These are phyloP conservation scores for Drosophila burlai DNA, from an alignment of 1,140 invertebrate species.

Conservation along the genomic window DNA sequence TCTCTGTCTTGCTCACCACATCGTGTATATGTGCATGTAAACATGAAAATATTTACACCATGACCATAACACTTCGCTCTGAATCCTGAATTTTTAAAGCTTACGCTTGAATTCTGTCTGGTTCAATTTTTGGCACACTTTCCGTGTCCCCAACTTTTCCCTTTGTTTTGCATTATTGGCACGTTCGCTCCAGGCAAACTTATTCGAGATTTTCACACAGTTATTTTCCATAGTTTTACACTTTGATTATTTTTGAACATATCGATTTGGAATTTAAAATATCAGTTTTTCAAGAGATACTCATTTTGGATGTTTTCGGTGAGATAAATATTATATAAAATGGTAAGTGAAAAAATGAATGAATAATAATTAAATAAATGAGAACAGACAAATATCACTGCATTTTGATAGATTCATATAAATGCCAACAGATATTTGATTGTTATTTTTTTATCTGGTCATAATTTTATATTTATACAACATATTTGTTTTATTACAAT, in stretches of 20 bases:
- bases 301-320: neutral
- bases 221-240: conserved; percentile 3
- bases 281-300: neutral
- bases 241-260: neutral
- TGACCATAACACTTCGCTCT: conserved; percentile 33
- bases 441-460: neutral
- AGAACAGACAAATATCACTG: neutral
- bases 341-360: too few species aligned
- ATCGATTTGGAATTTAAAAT: conserved; percentile 21
- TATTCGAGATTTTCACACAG: neutral
- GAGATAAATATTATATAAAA: too few species aligned
- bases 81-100: conserved; percentile 44
- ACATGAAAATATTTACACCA: conserved; percentile 66
- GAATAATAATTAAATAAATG: neutral
- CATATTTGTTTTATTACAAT: neutral
- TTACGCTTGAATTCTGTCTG: conserved; percentile 12
- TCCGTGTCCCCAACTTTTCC: conserved; percentile 10
- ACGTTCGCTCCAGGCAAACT: conserved; percentile 1
- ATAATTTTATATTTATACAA: neutral
- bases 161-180: conserved; percentile 14
- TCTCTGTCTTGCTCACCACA: conserved; percentile 67
- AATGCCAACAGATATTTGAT: too few species aligned
- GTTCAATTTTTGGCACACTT: conserved; percentile 39
- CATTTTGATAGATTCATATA: too few species aligned
- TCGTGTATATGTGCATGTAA: conserved; percentile 34